These are phyloP conservation scores for Phalacrocorax carbo DNA, from an alignment of 2,113 vertebrate species.

Conservation along the genomic window DNA sequence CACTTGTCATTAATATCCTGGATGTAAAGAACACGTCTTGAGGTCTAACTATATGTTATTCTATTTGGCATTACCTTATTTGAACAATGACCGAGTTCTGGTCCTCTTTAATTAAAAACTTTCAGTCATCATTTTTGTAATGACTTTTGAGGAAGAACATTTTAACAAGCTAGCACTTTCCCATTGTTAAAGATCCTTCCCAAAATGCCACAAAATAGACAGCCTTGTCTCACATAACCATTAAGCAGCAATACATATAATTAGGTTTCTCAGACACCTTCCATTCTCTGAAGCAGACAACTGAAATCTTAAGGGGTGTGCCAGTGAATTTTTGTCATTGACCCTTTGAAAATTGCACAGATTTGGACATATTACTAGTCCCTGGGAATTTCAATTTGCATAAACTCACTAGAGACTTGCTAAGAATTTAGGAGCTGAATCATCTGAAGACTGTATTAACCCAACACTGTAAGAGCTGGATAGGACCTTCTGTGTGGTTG, in stretches of 20 bases:
- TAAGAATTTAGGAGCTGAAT: not conserved
- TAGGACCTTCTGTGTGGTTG: not conserved
- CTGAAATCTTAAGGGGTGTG: not conserved
- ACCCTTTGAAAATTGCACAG: not conserved
- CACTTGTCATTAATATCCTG: constrained; percentile 19
- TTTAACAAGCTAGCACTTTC: not conserved
- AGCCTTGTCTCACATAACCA: not conserved
- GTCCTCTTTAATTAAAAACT: not conserved
- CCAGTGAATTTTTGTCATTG: not conserved
- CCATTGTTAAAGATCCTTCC: not conserved
- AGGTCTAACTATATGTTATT: not conserved
- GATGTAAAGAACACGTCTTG: not conserved
- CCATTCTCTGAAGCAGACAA: not conserved
- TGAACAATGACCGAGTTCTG: not conserved
- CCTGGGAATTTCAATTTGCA: not conserved
- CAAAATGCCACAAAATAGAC: not conserved
- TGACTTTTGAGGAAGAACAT: not conserved
- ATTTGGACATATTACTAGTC: not conserved
- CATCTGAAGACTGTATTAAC: not conserved
- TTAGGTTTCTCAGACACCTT: not conserved
- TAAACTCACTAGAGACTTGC: not conserved
- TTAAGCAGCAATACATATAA: not conserved
- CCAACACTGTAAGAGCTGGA: not conserved
- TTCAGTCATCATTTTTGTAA: not conserved
- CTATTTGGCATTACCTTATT: not conserved